Evolutionary conservation across 2,888 invertebrate species (phyloP), one percentile per base, ranked within the genome.

Genomic region (Tipula vernalis): DNA sequence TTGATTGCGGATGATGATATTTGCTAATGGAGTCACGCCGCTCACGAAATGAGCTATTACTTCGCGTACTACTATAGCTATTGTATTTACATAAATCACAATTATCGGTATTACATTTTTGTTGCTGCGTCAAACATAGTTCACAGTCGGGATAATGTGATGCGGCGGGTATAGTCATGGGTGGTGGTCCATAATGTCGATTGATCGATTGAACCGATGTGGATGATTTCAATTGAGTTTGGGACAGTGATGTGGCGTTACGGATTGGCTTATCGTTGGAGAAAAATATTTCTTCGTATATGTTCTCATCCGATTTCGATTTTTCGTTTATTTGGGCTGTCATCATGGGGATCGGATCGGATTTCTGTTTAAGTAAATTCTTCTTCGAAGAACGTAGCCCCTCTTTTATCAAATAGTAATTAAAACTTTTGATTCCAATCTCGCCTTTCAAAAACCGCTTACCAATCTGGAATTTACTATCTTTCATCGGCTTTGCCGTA

Each of bases 341-440:
- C 41, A 85, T 87, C 15, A 87, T 86, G 15, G 87, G 87, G 6
- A 88, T 87, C 8, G 84, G 84, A 0, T 89, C 88, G 39, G 89
- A 88, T 71, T 89, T 89, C 85, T 90, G 90, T 87, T 91, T 91
- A 39, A 90, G 90, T 0, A 90, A 89, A 87, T 90, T 89, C 87
- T 91, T 91, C 87, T 91, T 91, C 0, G 91, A 90, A 85, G 91
- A 91, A 87, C 91, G 91, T 5, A 92, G 87, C 3, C 91, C 91
- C 88, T 92, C 91, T 87, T 92, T 91, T 0, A 92, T 89, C 36
- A 92, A 88, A 88, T 92, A 92, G 88, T 92, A 92, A 87, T 92
- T 92, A 88, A 92, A 92, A 89, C 91, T 92, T 88, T 91, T 91
- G 10, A 92, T 92, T 87, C 91, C 91, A 39, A 92, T 92, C 88